A percentile compares a stretch with the other conserved stretches of the same genome.
phyloP scores from a whole-genome alignment of 2,113 vertebrate species.

The Anas platyrhynchos region DNA sequence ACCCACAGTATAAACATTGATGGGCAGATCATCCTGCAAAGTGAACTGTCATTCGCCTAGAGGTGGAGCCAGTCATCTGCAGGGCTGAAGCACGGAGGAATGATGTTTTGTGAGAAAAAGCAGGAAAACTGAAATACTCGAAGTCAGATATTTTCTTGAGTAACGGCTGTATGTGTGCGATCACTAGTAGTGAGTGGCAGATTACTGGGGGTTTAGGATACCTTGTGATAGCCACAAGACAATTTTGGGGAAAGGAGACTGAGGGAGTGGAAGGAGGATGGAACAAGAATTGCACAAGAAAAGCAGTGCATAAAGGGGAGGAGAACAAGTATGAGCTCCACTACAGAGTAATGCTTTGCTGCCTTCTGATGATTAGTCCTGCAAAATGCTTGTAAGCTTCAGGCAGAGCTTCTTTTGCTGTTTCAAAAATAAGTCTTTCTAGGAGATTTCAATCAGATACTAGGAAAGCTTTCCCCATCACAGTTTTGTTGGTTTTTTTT shows the following conservation, averaged over 20 bases:
- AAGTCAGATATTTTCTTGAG: background rate
- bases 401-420: background rate
- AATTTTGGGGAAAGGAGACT: background rate
- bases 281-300: background rate
- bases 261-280: background rate
- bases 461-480: background rate
- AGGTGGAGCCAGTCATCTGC: slow-evolving; percentile 61
- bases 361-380: background rate
- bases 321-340: background rate
- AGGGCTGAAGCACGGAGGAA: background rate
- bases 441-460: background rate
- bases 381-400: background rate
- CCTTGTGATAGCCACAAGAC: background rate
- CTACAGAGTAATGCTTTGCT: background rate
- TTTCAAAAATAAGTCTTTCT: background rate
- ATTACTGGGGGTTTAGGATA: background rate
- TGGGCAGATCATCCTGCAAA: background rate
- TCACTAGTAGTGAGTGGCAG: background rate
- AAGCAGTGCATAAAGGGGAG: background rate
- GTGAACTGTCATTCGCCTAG: slow-evolving; percentile 3
- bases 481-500: background rate
- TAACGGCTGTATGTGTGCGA: background rate
- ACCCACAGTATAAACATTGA: background rate
- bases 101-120: background rate
- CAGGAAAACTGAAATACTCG: background rate